Evolutionary conservation across 2,888 invertebrate species (phyloP), one percentile per base, ranked within the genome.

Genomic region (Acanthopleura granulata): DNA sequence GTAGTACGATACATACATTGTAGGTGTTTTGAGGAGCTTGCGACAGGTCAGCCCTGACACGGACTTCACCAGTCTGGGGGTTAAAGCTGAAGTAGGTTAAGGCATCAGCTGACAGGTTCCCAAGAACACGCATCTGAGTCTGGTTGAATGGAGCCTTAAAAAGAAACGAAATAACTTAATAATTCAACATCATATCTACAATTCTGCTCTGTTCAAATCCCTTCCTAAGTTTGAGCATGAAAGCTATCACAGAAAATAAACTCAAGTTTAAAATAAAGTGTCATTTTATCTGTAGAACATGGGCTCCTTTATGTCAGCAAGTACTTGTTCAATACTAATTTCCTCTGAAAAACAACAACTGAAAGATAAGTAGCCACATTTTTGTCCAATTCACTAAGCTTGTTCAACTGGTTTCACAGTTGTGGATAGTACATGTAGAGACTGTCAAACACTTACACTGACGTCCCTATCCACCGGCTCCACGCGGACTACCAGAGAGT

Each of bases 21-120:
- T 73, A 73, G 15, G 27, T 29, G n/a, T 62, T 57, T 40, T 57
- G 62, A 18, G 73, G 49, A n/a, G 62, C 22, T 16, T 1, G 1
- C 6, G 57, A 14, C 16, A 73, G 61, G 22, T 49, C 40, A 12
- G 25, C 30, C 27, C 62, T 61, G 16, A 73, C 40, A 30, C 40
- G 25, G 22, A 73, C 51, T 18, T 29, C 30, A 3, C 73, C 73
- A 16, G 61, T 73, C 1, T 1, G 30, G 18, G 73, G 73, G 70
- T 82, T 76, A 18, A 73, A 22, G n/a, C 18, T 61, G 62, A 73
- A 73, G 40, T 72, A 57, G 18, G 18, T 22, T 11, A 40, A 25
- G 62, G 73, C 51, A n/a, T n/a, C 72, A n/a, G 14, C 6, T 22
- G 66, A 66, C 16, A 66, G 66, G 25, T 66, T 66, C 6, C 66